phyloP scores from a whole-genome alignment of 2,888 invertebrate species.

The Seladonia tumulorum region DNA sequence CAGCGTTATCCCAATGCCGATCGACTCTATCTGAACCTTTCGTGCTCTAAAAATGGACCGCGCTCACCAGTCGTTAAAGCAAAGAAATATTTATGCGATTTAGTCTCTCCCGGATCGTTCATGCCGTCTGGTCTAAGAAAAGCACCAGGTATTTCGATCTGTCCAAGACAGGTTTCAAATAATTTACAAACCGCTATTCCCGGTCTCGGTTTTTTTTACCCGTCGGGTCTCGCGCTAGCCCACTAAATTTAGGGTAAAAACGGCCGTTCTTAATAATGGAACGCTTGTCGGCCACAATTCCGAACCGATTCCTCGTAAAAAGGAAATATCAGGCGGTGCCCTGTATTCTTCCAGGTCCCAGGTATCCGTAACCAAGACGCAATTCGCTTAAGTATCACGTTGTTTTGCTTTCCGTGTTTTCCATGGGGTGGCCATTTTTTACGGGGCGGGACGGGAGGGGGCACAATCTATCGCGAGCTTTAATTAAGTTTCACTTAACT shows the following conservation, averaged over 20 bases:
- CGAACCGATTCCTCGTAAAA: neutral
- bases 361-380: neutral
- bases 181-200: constrained; percentile 29
- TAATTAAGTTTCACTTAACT: constrained; percentile 55
- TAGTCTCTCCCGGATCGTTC: neutral
- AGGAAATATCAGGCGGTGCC: neutral
- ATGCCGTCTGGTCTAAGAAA: constrained; percentile 47
- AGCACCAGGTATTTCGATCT: constrained; percentile 55
- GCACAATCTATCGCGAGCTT: constrained; percentile 10
- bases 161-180: constrained; percentile 49
- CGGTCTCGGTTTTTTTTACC: neutral
- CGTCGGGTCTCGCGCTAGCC: neutral
- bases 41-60: neutral
- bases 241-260: constrained; percentile 35
- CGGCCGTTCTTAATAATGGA: constrained; percentile 33
- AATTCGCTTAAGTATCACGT: neutral
- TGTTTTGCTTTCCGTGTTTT: neutral
- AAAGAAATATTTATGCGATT: constrained; percentile 42
- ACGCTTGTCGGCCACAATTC: constrained; percentile 7
- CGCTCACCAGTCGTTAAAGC: neutral
- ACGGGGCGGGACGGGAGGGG: neutral
- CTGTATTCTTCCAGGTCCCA: neutral
- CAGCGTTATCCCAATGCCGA: neutral
- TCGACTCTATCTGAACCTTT: neutral
- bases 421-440: neutral